Evolutionary conservation across 1,140 invertebrate genomes (phyloP).

Genomic region (Meloidogyne chitwoodi): DNA sequence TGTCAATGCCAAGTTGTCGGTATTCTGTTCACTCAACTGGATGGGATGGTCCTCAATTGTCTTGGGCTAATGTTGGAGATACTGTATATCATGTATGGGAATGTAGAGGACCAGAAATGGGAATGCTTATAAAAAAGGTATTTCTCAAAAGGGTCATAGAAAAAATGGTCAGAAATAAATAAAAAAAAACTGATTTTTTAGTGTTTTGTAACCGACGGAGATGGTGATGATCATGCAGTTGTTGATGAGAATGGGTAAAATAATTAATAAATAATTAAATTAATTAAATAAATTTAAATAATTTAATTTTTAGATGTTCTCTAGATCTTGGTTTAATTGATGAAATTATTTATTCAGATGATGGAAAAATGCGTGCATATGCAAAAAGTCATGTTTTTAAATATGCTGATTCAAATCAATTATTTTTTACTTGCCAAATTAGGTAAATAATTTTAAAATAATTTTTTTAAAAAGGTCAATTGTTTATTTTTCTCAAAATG

Average conservation of each 20-base stretch:
- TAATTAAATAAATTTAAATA: conserved; percentile 7
- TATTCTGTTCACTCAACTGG: conserved; percentile 45
- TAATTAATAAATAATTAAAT: conserved; percentile 15
- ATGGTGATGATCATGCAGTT: conserved; percentile 58
- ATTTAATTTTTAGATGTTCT: conserved; percentile 43
- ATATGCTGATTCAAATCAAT: conserved; percentile 58
- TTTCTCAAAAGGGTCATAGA: no score
- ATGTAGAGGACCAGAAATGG: conserved; percentile 53
- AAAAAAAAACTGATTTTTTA: neutral
- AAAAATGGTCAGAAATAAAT: neutral
- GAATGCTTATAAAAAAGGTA: conserved; percentile 53
- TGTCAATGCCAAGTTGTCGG: conserved; percentile 55
- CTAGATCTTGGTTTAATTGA: conserved; percentile 46
- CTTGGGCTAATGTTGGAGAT: conserved; percentile 53
- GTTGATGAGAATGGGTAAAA: conserved; percentile 52
- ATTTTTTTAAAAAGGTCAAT: neutral
- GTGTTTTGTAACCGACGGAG: conserved; percentile 59
- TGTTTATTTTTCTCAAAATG: no score
- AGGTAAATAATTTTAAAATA: neutral
- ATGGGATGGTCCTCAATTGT: conserved; percentile 45
- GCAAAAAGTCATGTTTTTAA: conserved; percentile 58
- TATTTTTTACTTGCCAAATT: conserved; percentile 58
- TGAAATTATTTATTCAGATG: conserved; percentile 46
- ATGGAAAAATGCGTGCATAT: conserved; percentile 49
- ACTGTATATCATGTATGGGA: conserved; percentile 57